Conservation (phyloP, 2,888 invertebrate genomes). For the Gisinianus flammeolus region DNA sequence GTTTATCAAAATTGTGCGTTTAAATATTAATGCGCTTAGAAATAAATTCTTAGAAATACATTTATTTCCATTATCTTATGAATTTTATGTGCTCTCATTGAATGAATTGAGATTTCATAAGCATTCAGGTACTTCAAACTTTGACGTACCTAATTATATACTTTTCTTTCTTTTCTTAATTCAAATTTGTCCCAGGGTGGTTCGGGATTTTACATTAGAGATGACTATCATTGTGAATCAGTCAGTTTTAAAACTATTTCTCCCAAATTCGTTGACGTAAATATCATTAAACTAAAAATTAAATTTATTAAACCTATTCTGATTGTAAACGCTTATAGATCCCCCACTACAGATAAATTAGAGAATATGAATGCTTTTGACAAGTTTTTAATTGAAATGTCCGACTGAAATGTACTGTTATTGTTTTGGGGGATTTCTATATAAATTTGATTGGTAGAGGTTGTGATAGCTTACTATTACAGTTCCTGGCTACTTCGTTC, state of each 20-base stretch:
- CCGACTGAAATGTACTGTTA: neutral
- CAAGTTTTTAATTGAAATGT: neutral
- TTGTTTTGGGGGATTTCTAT: neutral
- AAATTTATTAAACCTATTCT: no score
- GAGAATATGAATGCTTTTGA: neutral
- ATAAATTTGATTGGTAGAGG: neutral
- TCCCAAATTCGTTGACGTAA: neutral
- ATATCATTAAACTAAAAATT: neutral
- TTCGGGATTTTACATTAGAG: neutral
- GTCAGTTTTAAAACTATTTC: no score
- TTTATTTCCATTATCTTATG: no score
- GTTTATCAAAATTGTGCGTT: neutral
- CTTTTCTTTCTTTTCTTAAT: neutral
- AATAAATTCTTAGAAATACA: no score
- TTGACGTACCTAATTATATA: no score
- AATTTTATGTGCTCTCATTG: neutral
- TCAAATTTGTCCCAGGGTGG: neutral
- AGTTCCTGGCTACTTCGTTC: neutral
- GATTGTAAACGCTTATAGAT: neutral
- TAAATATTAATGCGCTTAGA: slow-evolving; percentile 18
- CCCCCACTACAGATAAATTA: neutral
- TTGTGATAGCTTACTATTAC: neutral
- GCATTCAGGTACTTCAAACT: no score
- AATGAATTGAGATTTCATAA: neutral
- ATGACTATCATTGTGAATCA: neutral